A percentile compares a stretch with the other conserved stretches of the same genome.
Evolutionary conservation across 2,113 vertebrate species (phyloP).

Genomic region (Cephalopholis sonnerati): DNA sequence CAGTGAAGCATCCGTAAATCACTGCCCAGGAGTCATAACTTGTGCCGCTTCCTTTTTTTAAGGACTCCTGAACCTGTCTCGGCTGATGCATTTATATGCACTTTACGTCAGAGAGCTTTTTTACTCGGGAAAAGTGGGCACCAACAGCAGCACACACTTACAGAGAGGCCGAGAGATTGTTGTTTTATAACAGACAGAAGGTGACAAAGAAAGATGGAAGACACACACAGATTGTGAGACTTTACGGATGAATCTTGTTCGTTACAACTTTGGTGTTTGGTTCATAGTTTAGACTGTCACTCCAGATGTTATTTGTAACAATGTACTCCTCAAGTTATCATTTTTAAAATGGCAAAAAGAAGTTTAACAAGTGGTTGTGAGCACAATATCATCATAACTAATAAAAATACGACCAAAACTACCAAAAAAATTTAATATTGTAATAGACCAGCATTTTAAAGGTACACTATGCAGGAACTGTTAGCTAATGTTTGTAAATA

Average conservation of each 20-base stretch:
- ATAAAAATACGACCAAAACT: not conserved
- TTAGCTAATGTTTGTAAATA: no score
- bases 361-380: not conserved
- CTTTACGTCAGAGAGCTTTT: constrained; percentile 21
- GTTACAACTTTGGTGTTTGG: not conserved
- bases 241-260: not conserved
- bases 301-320: not conserved
- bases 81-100: constrained; percentile 45
- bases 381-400: not conserved
- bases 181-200: not conserved
- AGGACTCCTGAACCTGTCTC: constrained; percentile 42
- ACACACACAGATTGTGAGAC: not conserved
- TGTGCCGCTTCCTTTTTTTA: constrained; percentile 23
- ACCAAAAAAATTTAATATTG: not conserved
- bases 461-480: no score
- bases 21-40: constrained; percentile 49
- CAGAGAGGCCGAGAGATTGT: not conserved
- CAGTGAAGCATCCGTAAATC: constrained; percentile 58
- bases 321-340: not conserved
- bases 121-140: constrained; percentile 14
- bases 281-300: not conserved
- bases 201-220: not conserved
- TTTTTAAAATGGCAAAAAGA: not conserved
- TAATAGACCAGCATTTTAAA: not conserved
- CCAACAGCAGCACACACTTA: not conserved